Base-by-base conservation (phyloP, 2,113 vertebrate species). In the Meriones unguiculatus region DNA sequence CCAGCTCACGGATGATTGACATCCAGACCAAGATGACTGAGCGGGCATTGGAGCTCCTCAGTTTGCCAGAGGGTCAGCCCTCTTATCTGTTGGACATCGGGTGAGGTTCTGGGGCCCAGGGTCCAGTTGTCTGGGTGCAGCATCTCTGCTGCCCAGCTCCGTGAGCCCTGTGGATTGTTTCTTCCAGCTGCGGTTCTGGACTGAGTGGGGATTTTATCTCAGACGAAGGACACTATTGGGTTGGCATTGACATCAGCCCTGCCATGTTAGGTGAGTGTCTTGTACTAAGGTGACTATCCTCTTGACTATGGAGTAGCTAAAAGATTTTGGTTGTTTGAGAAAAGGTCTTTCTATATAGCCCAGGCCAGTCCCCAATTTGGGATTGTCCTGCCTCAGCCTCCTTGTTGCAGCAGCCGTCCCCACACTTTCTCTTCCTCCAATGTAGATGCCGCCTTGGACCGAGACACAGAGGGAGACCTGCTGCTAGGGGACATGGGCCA, bases 11-110 rank as follows among this genome's bases (percentile, higher is more conserved):
- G 3, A 99, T 99, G 98, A 99, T 99, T 85, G 99, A 99, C 96
- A 99, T 99, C 95, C 99, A 99, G 98, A 99, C 98, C 0, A 99
- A 99, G 98, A 99, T 99, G 99, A 99, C 99, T 0, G 99, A 99
- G 96, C 98, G 99, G 69, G 99, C 99, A 0, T 97, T 99, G 73
- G 99, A 99, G 98, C 99, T 99, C 59, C 98, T 99, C 87, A 98
- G 94, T 76, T 98, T 99, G 85, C 99, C 99, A 0, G 99, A 99
- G 64, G 99, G 98, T 72, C 98, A 99, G 92, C 96, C 99, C 0
- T 99, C 99, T 96, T 99, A 99, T 73, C 98, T 99, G 8, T 95
- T 99, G 77, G 99, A 99, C 38, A 99, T 99, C 22, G 99, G 99
- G 99, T 99, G 97, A 98, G 98, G 17, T 38, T n/a, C 24, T 94